A percentile compares a stretch with the other conserved stretches of the same genome.
Conservation (phyloP, 2,113 vertebrate genomes). For the Chascanopsetta lugubris region DNA sequence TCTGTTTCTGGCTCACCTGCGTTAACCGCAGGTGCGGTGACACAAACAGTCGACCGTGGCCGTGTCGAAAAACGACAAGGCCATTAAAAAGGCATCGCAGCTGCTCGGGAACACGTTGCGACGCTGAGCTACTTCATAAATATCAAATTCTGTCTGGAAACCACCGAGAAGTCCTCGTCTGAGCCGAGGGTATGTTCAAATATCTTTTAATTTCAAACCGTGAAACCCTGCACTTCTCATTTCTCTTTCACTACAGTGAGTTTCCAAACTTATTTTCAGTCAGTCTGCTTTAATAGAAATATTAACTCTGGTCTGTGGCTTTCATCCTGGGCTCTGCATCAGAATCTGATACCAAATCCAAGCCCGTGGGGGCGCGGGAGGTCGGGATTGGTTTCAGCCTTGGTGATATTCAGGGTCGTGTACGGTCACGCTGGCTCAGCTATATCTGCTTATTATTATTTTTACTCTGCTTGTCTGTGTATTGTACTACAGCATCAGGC, state of each 20-base stretch:
- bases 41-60: constrained; percentile 31
- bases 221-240: neutral
- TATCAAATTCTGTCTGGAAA: constrained; percentile 53
- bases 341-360: too few relatives aligned
- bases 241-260: neutral
- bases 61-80: neutral
- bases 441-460: too few relatives aligned
- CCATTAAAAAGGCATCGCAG: constrained; percentile 16
- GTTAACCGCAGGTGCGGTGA: constrained; percentile 57
- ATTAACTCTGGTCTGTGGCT: neutral
- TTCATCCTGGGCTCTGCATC: neutral
- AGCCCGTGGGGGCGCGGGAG: too few relatives aligned
- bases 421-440: too few relatives aligned
- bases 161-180: constrained; percentile 34
- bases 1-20: constrained; percentile 35
- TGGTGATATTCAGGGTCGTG: too few relatives aligned
- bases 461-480: too few relatives aligned
- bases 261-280: neutral
- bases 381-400: too few relatives aligned
- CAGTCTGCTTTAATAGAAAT: neutral
- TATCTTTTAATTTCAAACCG: neutral
- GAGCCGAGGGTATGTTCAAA: neutral
- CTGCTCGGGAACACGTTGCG: constrained; percentile 33
- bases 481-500: too few relatives aligned
- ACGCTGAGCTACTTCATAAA: constrained; percentile 11